Evolutionary conservation across 2,113 vertebrate genomes (phyloP).

Genomic region (Sclerurus mexicanus): DNA sequence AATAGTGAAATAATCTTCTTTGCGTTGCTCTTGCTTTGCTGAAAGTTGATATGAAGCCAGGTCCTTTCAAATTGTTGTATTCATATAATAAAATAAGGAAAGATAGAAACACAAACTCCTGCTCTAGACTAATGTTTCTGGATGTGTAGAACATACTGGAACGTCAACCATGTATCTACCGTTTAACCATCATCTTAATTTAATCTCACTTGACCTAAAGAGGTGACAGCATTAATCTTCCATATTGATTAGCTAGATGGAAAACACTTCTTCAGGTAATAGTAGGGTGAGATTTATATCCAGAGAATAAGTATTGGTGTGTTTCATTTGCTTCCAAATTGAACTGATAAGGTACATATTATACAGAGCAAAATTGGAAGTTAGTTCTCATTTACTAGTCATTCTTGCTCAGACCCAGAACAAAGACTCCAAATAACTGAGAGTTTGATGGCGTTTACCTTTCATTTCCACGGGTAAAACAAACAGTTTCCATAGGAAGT

Average conservation of each 20-base stretch:
- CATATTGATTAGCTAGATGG: not conserved
- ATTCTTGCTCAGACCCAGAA: not conserved
- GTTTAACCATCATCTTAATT: not conserved
- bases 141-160: not conserved
- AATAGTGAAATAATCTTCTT: not conserved
- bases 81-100: not conserved
- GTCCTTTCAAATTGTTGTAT: not conserved
- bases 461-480: not conserved
- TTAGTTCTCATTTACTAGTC: not conserved
- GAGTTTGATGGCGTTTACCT: not conserved
- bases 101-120: not conserved
- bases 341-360: not conserved
- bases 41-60: not conserved
- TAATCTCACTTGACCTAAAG: not conserved
- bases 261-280: not conserved
- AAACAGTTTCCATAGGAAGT: not conserved
- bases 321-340: constrained; percentile 15
- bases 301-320: not conserved
- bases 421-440: not conserved
- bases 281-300: not conserved
- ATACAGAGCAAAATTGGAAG: not conserved
- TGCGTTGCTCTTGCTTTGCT: not conserved
- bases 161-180: not conserved
- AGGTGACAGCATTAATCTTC: not conserved
- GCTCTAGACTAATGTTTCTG: not conserved